Base-by-base conservation (phyloP, 2,797 vertebrate genomes). In the Vespertilio murinus region DNA sequence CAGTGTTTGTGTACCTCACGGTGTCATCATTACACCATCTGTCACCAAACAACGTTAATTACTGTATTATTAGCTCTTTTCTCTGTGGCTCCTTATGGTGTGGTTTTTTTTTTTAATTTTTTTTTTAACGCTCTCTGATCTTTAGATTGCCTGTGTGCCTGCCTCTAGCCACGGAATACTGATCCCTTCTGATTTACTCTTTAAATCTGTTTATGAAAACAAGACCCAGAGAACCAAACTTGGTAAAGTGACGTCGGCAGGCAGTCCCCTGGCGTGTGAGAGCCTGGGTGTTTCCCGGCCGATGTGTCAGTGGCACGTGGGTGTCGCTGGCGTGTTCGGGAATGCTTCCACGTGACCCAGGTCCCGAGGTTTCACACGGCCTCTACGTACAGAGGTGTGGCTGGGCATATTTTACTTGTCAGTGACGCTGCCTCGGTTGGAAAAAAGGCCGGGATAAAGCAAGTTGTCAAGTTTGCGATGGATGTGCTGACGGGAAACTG, bases 141-240 rank as follows among this genome's bases (percentile, higher is more conserved):
- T 95, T 78, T 69, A 65, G 38, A 80, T 71, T 0, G 7, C 40
- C 42, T 83, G 23, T 67, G 5, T 94, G 33, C 69, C n/a, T 90
- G 3, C 33, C 30, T 88, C 35, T 88, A 81, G 30, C 61, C 54
- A 3, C 54, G 3, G 47, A 79, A 81, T 75, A 73, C 61, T 49
- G 23, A 95, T 73, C n/a, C 45, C n/a, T 91, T 94, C n/a, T 92
- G 47, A 89, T 64, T 45, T 74, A 92, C 8, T 71, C 65, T 88
- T 90, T 91, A 52, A 65, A 81, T 69, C n/a, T 52, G n/a, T 95
- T 93, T 71, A 67, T 70, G 91, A 42, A 85, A 64, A 93, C 30
- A 8, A 88, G 91, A 95, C 35, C 11, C 16, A 88, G 49, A 61
- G 35, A 78, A 78, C 28, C 42, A 90, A 78, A 88, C 40, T 64